Evolutionary conservation across 2,797 vertebrate species (phyloP), one percentile per base, ranked within the genome.

Genomic region (Ctenosaura bakeri): DNA sequence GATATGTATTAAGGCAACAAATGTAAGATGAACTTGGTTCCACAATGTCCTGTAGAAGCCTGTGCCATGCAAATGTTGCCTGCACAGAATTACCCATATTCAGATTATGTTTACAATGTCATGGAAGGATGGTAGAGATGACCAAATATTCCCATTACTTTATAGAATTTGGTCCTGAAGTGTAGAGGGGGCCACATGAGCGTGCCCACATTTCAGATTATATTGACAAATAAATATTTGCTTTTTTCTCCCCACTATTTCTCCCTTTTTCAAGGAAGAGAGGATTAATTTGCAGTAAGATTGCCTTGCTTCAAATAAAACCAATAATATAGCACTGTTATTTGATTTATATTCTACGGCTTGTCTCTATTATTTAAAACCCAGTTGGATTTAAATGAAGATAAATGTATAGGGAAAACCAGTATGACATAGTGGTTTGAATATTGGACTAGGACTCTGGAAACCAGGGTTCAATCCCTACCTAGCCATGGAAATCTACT

Each of bases 231-330:
- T 46, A 6, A 4, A 20, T 79, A 20, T 22, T 62, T 20, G 18
- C 59, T 62, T 62, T 59, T 42, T n/a, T n/a, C 22, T n/a, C 29
- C 26, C 13, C 62, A 82, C 71, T 74, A 74, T 74, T 18, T 74
- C 71, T 74, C 4, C n/a, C 12, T 35, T 35, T 74, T n/a, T 74
- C 32, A 59, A 82, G 14, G 24, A 59, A 42, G 24, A 8, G 16
- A 76, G 81, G 0, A 83, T 69, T 59, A 84, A 76, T 78, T 64
- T 86, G 1, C 9, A 86, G 42, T 88, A 85, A 0, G 83, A 78
- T 69, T 74, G 84, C 1, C 12, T 83, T 66, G 8, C 35, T 81
- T 29, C n/a, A 89, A 90, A 85, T 84, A 83, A 56, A 6, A 92
- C 0, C 3, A 14, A 69, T 84, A 83, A 90, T n/a, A 87, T 66